These are phyloP conservation scores for Neuroscelio doddi DNA, from an alignment of 2,888 invertebrate genomes.

Conservation along the genomic window DNA sequence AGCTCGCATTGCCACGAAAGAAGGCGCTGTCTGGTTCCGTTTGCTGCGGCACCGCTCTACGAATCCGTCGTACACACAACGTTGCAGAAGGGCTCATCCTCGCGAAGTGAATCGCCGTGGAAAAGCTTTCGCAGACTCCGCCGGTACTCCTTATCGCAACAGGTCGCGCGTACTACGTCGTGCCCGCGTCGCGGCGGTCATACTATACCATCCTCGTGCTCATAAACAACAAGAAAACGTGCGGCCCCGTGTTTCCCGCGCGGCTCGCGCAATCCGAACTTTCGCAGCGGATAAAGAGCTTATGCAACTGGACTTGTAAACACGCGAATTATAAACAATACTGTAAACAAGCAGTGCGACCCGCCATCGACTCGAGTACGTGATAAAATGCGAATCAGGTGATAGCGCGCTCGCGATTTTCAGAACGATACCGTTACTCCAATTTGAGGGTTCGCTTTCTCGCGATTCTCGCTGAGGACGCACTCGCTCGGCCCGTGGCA, in stretches of 20 bases:
- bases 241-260: constrained; percentile 54
- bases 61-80: constrained; percentile 49
- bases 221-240: constrained; percentile 14
- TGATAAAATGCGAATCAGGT: constrained; percentile 20
- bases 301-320: constrained; percentile 63
- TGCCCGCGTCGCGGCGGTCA: constrained; percentile 6
- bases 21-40: constrained; percentile 30
- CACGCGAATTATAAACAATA: constrained; percentile 40
- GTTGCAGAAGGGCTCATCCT: constrained; percentile 30
- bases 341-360: background rate
- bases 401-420: constrained; percentile 3
- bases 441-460: constrained; percentile 5
- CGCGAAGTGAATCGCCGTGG: constrained; percentile 5
- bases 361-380: background rate
- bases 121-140: constrained; percentile 2
- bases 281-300: constrained; percentile 50
- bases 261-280: constrained; percentile 45
- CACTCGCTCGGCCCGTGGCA: background rate
- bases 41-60: constrained; percentile 48
- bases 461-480: background rate
- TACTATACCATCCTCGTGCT: background rate
- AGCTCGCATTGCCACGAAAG: constrained; percentile 33
- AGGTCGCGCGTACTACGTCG: background rate
- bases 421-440: constrained; percentile 9
- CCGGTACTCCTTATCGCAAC: background rate